These are phyloP conservation scores for Antennarius striatus DNA, from an alignment of 2,113 vertebrate genomes.

Conservation along the genomic window DNA sequence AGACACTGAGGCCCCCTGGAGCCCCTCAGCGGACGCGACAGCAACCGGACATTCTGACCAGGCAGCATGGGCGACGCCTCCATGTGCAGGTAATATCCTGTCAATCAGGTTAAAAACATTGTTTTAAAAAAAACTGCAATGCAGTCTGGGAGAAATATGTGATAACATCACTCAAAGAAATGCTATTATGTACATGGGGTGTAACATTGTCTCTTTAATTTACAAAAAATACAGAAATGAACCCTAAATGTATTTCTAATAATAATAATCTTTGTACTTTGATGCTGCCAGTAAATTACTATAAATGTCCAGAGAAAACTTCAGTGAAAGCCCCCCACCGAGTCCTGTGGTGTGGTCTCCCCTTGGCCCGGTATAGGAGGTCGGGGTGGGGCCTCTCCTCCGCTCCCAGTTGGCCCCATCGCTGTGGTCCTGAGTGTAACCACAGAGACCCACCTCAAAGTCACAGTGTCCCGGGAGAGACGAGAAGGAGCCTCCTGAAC, in stretches of 20 bases:
- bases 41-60: conserved; percentile 84
- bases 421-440: conserved; percentile 84
- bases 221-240: too few relatives aligned
- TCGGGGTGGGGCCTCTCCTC: conserved; percentile 88
- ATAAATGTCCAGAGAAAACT: too few relatives aligned
- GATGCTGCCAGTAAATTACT: too few relatives aligned
- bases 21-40: conserved; percentile 82
- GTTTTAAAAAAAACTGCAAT: too few relatives aligned
- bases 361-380: conserved; percentile 91
- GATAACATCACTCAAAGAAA: too few relatives aligned
- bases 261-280: too few relatives aligned
- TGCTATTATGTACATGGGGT: too few relatives aligned
- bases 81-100: conserved; percentile 94
- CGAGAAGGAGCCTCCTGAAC: conserved; percentile 17
- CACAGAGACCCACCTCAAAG: conserved; percentile 89
- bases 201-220: too few relatives aligned
- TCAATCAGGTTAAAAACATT: conserved; percentile 1
- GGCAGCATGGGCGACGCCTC: conserved; percentile 91
- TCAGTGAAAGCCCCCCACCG: conserved; percentile 79
- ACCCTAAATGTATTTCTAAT: too few relatives aligned
- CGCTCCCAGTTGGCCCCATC: conserved; percentile 85
- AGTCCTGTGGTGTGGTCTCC: conserved; percentile 94
- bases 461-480: conserved; percentile 84
- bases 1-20: conserved; percentile 85
- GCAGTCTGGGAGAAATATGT: too few relatives aligned